Percentiles rank a stretch among this genome's conserved stretches.
phyloP scores from a whole-genome alignment of 2,888 invertebrate genomes.

The Raillietiella orientalis region DNA sequence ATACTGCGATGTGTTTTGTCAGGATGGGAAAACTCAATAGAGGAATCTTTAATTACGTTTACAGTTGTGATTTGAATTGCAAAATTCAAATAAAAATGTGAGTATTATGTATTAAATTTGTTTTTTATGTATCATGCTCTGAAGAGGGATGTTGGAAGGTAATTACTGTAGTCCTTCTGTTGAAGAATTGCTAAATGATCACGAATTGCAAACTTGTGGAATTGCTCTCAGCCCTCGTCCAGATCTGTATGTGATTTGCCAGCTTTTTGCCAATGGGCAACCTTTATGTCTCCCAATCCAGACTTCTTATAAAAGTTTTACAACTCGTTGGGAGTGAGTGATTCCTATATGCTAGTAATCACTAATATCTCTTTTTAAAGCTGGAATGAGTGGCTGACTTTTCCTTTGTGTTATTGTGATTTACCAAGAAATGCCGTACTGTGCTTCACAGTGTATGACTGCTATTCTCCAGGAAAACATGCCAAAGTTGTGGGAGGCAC shows the following conservation, averaged over 20 bases:
- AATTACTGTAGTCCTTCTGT: slow-evolving; percentile 53
- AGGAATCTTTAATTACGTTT: slow-evolving; percentile 18
- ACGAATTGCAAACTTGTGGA: slow-evolving; percentile 66
- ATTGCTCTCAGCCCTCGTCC: slow-evolving; percentile 42
- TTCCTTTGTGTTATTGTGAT: slow-evolving; percentile 69
- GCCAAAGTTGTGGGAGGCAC: slow-evolving; percentile 70
- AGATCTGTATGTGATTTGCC: slow-evolving; percentile 57
- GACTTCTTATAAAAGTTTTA: slow-evolving; percentile 71
- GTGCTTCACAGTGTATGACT: slow-evolving; percentile 65
- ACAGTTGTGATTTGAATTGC: slow-evolving; percentile 61
- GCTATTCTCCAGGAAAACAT: slow-evolving; percentile 48
- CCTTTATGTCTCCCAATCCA: slow-evolving; percentile 53
- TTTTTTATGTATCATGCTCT: slow-evolving; percentile 8
- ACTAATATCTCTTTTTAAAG: slow-evolving; percentile 16
- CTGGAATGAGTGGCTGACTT: slow-evolving; percentile 88
- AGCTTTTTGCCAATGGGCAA: slow-evolving; percentile 37
- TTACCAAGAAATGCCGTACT: slow-evolving; percentile 56
- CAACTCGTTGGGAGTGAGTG: slow-evolving; percentile 63
- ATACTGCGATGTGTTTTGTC: no score
- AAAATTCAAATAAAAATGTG: slow-evolving; percentile 75
- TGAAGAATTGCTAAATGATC: slow-evolving; percentile 52
- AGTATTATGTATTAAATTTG: slow-evolving; percentile 12
- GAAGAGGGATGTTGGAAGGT: slow-evolving; percentile 72
- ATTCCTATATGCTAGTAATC: slow-evolving; percentile 1
- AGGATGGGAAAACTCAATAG: slow-evolving; percentile 2